Conservation (phyloP, 2,797 vertebrate species). For the Lepilemur ruficaudatus region DNA sequence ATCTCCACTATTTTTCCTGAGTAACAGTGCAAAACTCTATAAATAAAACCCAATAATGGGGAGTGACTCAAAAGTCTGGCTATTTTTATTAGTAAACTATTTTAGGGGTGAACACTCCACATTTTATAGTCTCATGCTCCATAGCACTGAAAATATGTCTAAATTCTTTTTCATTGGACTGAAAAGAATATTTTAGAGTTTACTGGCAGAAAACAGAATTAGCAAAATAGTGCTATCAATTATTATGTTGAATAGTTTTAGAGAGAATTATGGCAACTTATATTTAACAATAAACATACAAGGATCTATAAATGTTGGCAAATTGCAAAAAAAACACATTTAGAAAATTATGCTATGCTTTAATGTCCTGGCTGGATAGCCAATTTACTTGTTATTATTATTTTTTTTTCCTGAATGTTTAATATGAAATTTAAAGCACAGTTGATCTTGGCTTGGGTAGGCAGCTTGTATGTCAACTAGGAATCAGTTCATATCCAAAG, state of each 20-base stretch:
- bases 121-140: conserved; percentile 36
- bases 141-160: not conserved
- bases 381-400: not conserved
- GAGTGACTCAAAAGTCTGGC: conserved; percentile 52
- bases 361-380: not conserved
- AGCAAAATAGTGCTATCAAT: conserved; percentile 51
- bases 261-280: conserved; percentile 26
- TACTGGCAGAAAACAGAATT: conserved; percentile 43
- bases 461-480: not conserved
- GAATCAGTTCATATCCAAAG: not conserved
- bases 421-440: conserved; percentile 58
- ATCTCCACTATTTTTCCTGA: not conserved
- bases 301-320: conserved; percentile 60
- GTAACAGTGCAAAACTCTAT: not conserved
- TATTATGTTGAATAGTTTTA: conserved; percentile 50
- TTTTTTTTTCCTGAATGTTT: not conserved
- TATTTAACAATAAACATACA: conserved; percentile 53
- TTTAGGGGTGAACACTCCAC: not conserved
- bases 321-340: conserved; percentile 39
- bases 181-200: conserved; percentile 45
- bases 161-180: not conserved
- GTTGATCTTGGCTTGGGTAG: conserved; percentile 24
- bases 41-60: conserved; percentile 31
- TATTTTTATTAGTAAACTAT: conserved; percentile 64
- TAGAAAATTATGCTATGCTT: conserved; percentile 41